Conservation (phyloP, 1,140 invertebrate species). For the Trachelipus rathkii region DNA sequence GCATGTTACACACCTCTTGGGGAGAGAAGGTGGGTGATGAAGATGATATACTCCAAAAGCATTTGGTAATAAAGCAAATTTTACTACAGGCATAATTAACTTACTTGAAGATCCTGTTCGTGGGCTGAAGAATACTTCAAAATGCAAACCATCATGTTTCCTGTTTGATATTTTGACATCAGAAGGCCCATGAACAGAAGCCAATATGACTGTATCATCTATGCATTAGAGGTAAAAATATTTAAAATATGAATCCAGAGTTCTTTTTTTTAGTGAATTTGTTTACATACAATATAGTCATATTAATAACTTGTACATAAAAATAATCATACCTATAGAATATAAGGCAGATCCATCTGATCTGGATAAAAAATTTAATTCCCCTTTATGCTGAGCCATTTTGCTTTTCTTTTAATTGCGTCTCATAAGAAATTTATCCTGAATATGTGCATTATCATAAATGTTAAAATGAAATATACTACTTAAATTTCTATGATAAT, state of each 20-base stretch:
- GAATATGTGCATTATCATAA: too few relatives aligned
- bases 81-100: too few relatives aligned
- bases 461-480: too few relatives aligned
- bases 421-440: too few relatives aligned
- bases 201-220: conserved; percentile 51
- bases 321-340: conserved; percentile 30
- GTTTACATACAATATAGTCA: not conserved
- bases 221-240: conserved; percentile 16
- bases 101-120: conserved; percentile 51
- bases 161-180: conserved; percentile 53
- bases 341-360: conserved; percentile 39
- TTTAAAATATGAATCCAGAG: not conserved
- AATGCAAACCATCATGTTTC: conserved; percentile 49
- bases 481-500: too few relatives aligned
- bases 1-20: too few relatives aligned
- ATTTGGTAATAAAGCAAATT: too few relatives aligned
- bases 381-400: conserved; percentile 33
- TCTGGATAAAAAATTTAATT: conserved; percentile 34
- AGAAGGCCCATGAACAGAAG: conserved; percentile 54
- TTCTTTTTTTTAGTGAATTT: not conserved
- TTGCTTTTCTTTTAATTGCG: not conserved
- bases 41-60: too few relatives aligned
- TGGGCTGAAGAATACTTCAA: conserved; percentile 53
- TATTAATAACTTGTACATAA: not conserved
- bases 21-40: too few relatives aligned